phyloP scores from a whole-genome alignment of 2,888 invertebrate species.

The Macrosoma leucophasiata region DNA sequence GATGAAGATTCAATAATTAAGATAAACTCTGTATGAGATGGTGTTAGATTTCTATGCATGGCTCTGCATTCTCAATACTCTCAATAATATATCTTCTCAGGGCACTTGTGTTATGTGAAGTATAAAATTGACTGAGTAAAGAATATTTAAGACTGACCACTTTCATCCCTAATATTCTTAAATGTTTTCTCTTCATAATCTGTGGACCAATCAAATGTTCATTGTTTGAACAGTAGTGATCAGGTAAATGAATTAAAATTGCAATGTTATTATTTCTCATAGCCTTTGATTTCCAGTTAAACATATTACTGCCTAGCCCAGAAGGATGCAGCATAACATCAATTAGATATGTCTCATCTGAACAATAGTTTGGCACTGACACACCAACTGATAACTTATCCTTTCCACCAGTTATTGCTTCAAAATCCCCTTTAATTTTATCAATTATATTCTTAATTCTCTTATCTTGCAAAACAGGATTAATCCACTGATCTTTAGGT shows the following conservation, averaged over 20 bases:
- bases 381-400: conserved; percentile 67
- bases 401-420: conserved; percentile 55
- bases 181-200: conserved; percentile 77
- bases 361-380: conserved; percentile 70
- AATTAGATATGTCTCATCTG: conserved; percentile 75
- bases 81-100: conserved; percentile 70
- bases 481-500: conserved; percentile 68
- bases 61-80: conserved; percentile 50
- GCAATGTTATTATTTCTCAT: conserved; percentile 68
- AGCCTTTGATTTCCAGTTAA: conserved; percentile 60
- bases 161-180: conserved; percentile 78
- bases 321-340: conserved; percentile 76
- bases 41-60: conserved; percentile 30
- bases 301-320: conserved; percentile 47
- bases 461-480: conserved; percentile 69
- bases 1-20: too few relatives aligned
- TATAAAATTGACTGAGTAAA: conserved; percentile 61
- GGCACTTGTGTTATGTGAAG: conserved; percentile 57
- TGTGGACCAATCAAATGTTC: conserved; percentile 77
- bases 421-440: conserved; percentile 57
- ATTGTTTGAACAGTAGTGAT: conserved; percentile 78
- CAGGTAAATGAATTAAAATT: conserved; percentile 78
- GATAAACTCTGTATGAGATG: conserved; percentile 6
- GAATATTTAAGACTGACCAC: conserved; percentile 76
- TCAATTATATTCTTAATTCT: conserved; percentile 68